These are phyloP conservation scores for Charanyca ferruginea DNA, from an alignment of 2,888 invertebrate species.

Conservation along the genomic window DNA sequence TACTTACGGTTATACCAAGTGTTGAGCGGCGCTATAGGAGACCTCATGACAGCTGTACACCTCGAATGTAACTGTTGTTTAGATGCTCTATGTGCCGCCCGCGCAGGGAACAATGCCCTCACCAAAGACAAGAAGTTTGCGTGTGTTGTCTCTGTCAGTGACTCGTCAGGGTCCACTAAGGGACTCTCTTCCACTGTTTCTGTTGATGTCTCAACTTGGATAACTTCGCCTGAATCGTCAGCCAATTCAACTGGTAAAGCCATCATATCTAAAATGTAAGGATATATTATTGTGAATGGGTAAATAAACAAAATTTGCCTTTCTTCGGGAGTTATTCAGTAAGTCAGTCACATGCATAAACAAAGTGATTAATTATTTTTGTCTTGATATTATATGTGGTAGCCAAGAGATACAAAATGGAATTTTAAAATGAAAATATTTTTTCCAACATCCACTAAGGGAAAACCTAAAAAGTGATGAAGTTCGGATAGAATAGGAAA, in stretches of 20 bases:
- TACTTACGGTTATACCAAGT: constrained; percentile 93
- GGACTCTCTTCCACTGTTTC: constrained; percentile 63
- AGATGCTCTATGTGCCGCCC: constrained; percentile 96
- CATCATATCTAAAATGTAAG: constrained; percentile 92
- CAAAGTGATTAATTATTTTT: background rate
- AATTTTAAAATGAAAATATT: background rate
- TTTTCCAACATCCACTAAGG: background rate
- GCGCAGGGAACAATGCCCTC: constrained; percentile 96
- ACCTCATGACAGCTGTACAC: constrained; percentile 94
- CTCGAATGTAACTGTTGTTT: constrained; percentile 94
- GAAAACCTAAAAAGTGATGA: background rate
- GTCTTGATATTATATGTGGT: background rate
- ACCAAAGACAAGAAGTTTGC: constrained; percentile 97
- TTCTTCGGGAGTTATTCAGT: background rate
- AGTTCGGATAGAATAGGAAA: too few relatives aligned
- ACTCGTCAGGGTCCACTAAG: constrained; percentile 77
- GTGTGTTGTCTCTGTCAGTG: constrained; percentile 95
- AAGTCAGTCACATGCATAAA: constrained; percentile 23
- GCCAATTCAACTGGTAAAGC: constrained; percentile 94
- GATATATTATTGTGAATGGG: background rate
- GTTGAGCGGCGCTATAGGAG: constrained; percentile 95
- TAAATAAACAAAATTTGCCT: background rate
- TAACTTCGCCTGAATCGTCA: constrained; percentile 88
- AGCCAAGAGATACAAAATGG: background rate
- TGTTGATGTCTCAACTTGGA: constrained; percentile 76